Evolutionary conservation across 2,888 invertebrate genomes (phyloP), one percentile per base, ranked within the genome.

Genomic region (Mactromeris polynyma): DNA sequence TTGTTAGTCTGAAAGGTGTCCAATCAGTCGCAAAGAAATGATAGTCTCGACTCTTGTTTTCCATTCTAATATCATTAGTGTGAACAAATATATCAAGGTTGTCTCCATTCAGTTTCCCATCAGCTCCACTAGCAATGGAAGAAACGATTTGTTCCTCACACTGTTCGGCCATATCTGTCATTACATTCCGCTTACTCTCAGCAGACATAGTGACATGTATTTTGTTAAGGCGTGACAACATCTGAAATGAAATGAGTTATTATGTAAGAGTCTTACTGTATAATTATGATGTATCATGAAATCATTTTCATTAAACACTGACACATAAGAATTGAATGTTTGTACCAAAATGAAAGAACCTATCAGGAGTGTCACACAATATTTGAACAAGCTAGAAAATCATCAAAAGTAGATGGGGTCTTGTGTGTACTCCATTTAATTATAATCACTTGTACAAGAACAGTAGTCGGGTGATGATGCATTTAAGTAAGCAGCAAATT

Each of bases 101-200:
- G 64, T 91, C 89, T 2, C 87, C 89, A 89, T 91, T 91, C 14
- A 89, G 26, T 81, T 90, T 90, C 2, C 87, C 90, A 82, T 89
- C 87, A n/a, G 54, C 38, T 14, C 88, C 87, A 83, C n/a, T 40
- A 40, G 38, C 33, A 26, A 88, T 77, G 7, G 51, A 64, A 26
- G 82, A 42, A 0, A 90, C 36, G 7, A 88, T 40, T 21, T 36
- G 46, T 33, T 85, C 26, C 46, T 69, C 46, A 79, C 33, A n/a
- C 21, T 81, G 17, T 4, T 79, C 58, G 21, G 64, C 11, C 14
- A 85, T 79, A 2, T 11, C 73, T 33, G 9, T 11, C 9, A 88
- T n/a, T 17, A 85, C 19, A 19, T 81, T 73, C 33, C 1, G 31
- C 58, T 87, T 88, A 79, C 40, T 81, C 19, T 81, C 77, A 36